These are phyloP conservation scores for Hydraecia micacea DNA, from an alignment of 2,888 invertebrate genomes.

Conservation along the genomic window DNA sequence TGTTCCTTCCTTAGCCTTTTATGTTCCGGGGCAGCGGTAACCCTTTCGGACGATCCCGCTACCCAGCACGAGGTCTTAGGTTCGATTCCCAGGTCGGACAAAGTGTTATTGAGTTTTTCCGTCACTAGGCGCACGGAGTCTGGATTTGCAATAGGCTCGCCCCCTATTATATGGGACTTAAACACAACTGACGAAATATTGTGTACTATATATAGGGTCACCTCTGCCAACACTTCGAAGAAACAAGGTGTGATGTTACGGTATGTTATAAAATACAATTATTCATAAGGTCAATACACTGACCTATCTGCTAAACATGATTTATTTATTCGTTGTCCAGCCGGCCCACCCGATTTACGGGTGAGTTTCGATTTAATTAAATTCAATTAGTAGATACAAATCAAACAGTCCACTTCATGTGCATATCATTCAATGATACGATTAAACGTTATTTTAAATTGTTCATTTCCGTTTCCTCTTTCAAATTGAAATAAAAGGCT, in stretches of 20 bases:
- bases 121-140: neutral
- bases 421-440: slow-evolving; percentile 62
- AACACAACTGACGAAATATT: neutral
- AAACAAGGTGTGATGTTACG: neutral
- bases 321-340: slow-evolving; percentile 47
- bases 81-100: too few species aligned
- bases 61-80: too few species aligned
- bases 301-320: slow-evolving; percentile 44
- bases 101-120: neutral
- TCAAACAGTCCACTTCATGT: slow-evolving; percentile 67
- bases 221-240: neutral
- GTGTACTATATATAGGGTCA: too few species aligned
- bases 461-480: slow-evolving; percentile 48
- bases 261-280: neutral
- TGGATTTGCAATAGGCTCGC: neutral
- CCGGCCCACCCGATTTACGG: slow-evolving; percentile 67
- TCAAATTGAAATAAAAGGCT: slow-evolving; percentile 19
- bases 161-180: too few species aligned
- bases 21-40: too few species aligned
- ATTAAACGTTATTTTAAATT: slow-evolving; percentile 56
- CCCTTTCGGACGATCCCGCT: too few species aligned
- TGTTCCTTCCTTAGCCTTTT: too few species aligned
- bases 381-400: slow-evolving; percentile 76
- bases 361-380: slow-evolving; percentile 69
- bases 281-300: slow-evolving; percentile 2